Percentiles rank a stretch among this genome's conserved stretches.
phyloP scores from a whole-genome alignment of 2,797 vertebrate species.

The Meriones psammophilus region DNA sequence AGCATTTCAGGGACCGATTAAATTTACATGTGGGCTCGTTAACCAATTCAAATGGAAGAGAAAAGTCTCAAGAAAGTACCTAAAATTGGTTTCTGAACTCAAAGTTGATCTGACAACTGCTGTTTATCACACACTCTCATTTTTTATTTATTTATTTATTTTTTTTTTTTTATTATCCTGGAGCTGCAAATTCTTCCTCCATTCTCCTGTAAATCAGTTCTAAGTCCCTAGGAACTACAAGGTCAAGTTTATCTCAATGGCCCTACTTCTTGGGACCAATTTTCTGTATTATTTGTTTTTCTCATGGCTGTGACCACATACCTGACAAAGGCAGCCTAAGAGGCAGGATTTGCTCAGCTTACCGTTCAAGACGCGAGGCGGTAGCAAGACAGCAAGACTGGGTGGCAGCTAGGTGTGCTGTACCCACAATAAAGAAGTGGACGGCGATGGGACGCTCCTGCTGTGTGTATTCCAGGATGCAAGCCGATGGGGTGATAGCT shows the following conservation, averaged over 20 bases:
- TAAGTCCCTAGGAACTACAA: neutral
- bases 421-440: neutral
- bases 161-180: neutral
- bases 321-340: neutral
- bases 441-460: neutral
- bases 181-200: neutral
- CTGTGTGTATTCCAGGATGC: neutral
- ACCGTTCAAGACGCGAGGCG: neutral
- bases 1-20: conserved; percentile 53
- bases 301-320: neutral
- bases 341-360: neutral
- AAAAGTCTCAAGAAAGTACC: conserved; percentile 4
- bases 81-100: conserved; percentile 39
- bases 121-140: neutral
- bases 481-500: no score
- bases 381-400: neutral
- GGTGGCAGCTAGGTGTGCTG: no score
- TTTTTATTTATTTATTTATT: no score
- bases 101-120: conserved; percentile 28
- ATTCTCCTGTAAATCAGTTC: neutral
- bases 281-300: neutral
- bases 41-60: conserved; percentile 28
- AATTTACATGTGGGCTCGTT: neutral
- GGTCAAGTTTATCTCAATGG: neutral
- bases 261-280: neutral